Base-by-base conservation (phyloP, 2,888 invertebrate species). In the Bedellia somnulentella region DNA sequence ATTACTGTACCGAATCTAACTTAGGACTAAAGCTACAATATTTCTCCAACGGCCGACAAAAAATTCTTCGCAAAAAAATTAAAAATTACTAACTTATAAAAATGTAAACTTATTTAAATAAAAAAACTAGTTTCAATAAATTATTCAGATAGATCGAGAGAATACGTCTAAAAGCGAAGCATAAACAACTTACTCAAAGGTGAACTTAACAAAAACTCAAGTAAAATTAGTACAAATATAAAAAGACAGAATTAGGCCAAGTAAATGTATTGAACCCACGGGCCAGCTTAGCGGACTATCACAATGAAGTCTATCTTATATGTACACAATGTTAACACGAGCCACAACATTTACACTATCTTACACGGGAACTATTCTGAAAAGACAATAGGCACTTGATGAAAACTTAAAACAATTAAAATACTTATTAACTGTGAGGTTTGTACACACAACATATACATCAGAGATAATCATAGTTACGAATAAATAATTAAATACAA, bases 101-200 rank as follows among this genome's bases (percentile, higher is more conserved):
- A 54, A 57, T 56, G 46, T 53, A 51, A 32, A 32, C 15, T 17
- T 38, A 47, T 53, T 52, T 53, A 51, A 46, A 49, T 52, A 55
- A 57, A 68, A 66, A 66, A 70, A 73, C 70, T 70, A 70, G 71
- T 73, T 71, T 68, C 68, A 73, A 73, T 73, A 71, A 73, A 73
- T 73, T 73, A 71, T 64, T 68, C 61, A 56, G 62, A 68, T 63
- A 67, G 64, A 59, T 63, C 63, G 52, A 67, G 60, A 62, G 59
- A 59, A 59, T 57, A 58, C 50, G 57, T 57, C n/a, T n/a, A n/a
- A 57, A 61, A 53, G 55, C 50, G 46, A 62, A 64, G 57, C 56
- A 45, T 54, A 53, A 56, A 55, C 57, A 57, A 46, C 44, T 54
- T 47, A 52, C 47, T 35, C 38, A 57, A 49, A 48, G 52, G 60